Percentiles rank a stretch among this genome's conserved stretches.
Evolutionary conservation across 2,113 vertebrate species (phyloP).

Genomic region (Chionodraco myersi): DNA sequence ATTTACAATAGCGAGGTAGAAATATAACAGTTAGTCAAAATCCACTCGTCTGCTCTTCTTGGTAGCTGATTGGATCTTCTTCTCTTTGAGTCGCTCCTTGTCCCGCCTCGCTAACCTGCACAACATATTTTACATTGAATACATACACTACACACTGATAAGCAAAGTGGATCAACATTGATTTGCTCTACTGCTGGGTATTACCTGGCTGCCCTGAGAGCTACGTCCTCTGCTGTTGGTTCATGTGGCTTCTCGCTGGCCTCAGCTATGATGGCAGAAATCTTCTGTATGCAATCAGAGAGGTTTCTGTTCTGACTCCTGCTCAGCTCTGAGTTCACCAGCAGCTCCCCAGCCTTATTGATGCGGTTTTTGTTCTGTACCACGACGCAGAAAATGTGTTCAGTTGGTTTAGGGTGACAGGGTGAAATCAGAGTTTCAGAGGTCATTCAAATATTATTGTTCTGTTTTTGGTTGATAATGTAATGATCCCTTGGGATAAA

Average conservation of each 20-base stretch:
- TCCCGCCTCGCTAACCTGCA: conserved; percentile 79
- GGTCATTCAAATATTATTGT: not conserved
- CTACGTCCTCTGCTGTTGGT: conserved; percentile 82
- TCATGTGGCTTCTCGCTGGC: conserved; percentile 83
- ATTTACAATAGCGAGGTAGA: not conserved
- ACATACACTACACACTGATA: not conserved
- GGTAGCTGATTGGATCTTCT: conserved; percentile 73
- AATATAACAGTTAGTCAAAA: conserved; percentile 70
- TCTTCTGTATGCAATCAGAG: conserved; percentile 90
- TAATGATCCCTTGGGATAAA: not conserved
- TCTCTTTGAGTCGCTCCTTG: conserved; percentile 77
- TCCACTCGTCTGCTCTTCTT: conserved; percentile 78
- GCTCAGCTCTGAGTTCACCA: conserved; percentile 90
- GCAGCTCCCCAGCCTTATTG: conserved; percentile 90
- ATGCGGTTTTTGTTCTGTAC: conserved; percentile 90
- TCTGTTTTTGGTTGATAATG: not conserved
- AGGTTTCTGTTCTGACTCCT: conserved; percentile 94
- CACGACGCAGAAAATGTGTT: conserved; percentile 1
- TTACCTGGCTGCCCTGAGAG: conserved; percentile 86
- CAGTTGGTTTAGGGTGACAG: not conserved
- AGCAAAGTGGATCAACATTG: not conserved
- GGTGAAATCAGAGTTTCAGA: not conserved
- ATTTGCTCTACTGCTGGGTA: rapidly evolving
- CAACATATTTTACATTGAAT: conserved; percentile 24
- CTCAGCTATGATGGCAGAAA: conserved; percentile 86